A percentile compares a stretch with the other conserved stretches of the same genome.
Conservation (phyloP, 2,113 vertebrate species). For the Otolemur garnettii region DNA sequence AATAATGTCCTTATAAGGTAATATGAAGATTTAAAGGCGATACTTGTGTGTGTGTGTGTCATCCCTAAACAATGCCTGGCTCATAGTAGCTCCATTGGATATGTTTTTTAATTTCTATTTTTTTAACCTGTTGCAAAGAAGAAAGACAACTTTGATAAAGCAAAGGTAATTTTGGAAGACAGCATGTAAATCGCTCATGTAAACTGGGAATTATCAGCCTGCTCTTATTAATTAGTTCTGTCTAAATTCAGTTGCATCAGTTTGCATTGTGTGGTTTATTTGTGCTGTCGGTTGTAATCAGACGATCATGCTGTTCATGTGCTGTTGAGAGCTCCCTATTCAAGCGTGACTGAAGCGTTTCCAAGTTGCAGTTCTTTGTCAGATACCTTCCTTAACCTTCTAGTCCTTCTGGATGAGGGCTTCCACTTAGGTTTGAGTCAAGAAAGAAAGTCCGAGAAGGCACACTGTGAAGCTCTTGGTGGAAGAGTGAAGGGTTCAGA, state of each 20-base stretch:
- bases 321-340: neutral
- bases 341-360: neutral
- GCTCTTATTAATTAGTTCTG: neutral
- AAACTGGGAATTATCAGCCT: neutral
- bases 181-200: neutral
- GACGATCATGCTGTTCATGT: neutral
- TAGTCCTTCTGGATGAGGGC: neutral
- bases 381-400: neutral
- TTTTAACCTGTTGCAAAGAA: neutral
- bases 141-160: neutral
- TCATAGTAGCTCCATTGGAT: neutral
- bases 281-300: neutral
- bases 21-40: constrained; percentile 13
- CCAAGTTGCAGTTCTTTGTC: neutral
- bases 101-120: constrained; percentile 7
- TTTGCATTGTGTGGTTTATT: neutral
- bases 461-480: neutral
- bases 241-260: neutral
- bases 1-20: neutral
- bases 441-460: neutral
- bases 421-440: neutral
- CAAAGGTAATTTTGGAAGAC: neutral
- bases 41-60: neutral
- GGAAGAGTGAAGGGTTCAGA: neutral
- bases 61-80: neutral